Base-by-base conservation (phyloP, 2,797 vertebrate species). In the Eospalax fontanierii region DNA sequence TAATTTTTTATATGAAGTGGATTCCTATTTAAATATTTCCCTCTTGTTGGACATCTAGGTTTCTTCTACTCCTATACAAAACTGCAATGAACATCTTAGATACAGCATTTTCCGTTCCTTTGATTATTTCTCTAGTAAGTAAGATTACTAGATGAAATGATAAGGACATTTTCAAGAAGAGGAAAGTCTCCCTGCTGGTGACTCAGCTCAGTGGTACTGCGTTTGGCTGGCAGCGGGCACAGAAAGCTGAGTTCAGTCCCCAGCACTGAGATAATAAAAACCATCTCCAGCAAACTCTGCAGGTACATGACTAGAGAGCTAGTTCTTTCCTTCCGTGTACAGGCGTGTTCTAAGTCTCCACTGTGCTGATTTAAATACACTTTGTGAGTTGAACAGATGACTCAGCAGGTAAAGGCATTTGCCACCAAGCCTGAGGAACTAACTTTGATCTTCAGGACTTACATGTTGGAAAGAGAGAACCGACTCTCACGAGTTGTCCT, bases 41-140 rank as follows among this genome's bases (percentile, higher is more conserved):
- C 14, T 63, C 43, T 87, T 85, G 30, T 76, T 94, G 68, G 68
- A 81, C 28, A 91, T 73, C 24, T 7, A 74, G 26, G 2, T 43
- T 74, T 85, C 21, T 80, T 46, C 40, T 4, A 50, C 15, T 71
- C 90, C 21, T 79, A 81, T 94, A 92, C 19, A 81, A 26, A 97
- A 85, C 66, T 65, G 30, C 50, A 84, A 73, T 38, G 83, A 93
- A 90, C 86, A 92, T 95, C 75, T 94, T 89, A 81, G 90, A 54
- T 50, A 65, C 2, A 88, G 30, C 3, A 89, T 71, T 91, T 70
- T 68, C 30, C 26, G 93, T 92, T 28, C 24, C 79, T 89, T 89
- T 87, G 83, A 79, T 93, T 88, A 90, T 80, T 84, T 91, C 68
- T 26, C 57, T 82, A 18, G 54, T 46, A 88, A 88, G 54, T 89